Evolutionary conservation across 1,140 invertebrate genomes (phyloP).

Genomic region (Cyclina sinensis): DNA sequence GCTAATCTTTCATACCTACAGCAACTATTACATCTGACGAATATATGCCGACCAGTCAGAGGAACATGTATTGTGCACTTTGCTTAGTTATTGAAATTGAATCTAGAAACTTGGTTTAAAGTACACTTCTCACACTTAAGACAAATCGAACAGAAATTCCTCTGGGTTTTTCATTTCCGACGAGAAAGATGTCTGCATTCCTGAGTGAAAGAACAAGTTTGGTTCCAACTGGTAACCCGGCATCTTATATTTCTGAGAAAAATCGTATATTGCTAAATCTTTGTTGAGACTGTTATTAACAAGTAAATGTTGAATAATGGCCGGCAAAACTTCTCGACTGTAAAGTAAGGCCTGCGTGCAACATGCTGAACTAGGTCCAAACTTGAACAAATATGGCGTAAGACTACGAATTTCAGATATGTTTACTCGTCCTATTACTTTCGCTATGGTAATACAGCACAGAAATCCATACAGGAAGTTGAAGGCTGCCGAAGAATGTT

Average conservation of each 20-base stretch:
- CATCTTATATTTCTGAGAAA: not conserved
- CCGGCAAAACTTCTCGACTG: conserved; percentile 14
- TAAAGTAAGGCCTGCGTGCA: conserved; percentile 72
- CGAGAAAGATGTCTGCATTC: conserved; percentile 23
- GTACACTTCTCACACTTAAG: no score
- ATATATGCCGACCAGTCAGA: no score
- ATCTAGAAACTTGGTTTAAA: no score
- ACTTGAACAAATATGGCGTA: conserved; percentile 37
- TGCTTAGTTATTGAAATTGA: no score
- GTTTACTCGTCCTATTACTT: conserved; percentile 65
- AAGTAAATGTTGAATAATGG: conserved; percentile 53
- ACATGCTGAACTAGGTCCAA: conserved; percentile 59
- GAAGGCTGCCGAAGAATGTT: not conserved
- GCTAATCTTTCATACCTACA: no score
- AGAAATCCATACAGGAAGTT: conserved; percentile 42
- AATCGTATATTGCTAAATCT: conserved; percentile 45
- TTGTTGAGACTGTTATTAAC: conserved; percentile 45
- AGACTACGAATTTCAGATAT: conserved; percentile 65
- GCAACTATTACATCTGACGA: no score
- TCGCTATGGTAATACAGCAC: not conserved
- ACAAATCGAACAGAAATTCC: conserved; percentile 44
- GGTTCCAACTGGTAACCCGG: conserved; percentile 48
- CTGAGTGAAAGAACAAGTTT: conserved; percentile 48
- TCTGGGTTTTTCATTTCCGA: not conserved
- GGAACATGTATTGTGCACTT: no score